Base-by-base conservation (phyloP, 2,113 vertebrate species). In the Myrmecobius fasciatus region DNA sequence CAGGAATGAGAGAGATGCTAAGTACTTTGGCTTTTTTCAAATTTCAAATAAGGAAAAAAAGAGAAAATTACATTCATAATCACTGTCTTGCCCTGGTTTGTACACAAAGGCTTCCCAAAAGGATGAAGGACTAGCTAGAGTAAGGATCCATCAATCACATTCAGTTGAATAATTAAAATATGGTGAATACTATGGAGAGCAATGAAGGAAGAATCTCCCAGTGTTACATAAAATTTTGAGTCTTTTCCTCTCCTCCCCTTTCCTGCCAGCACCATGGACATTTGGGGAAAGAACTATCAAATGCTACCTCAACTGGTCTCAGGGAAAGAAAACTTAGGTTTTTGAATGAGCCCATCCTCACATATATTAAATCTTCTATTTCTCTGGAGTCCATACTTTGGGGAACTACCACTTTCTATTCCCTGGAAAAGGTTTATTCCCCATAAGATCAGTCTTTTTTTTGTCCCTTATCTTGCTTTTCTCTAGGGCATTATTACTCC, bases 1-100 rank as follows among this genome's bases (percentile, higher is more conserved):
- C 88, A 10, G 1, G 11, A 54, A 28, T 75, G 89, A 93, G 56
- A 67, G n/a, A 52, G 46, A 36, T 31, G n/a, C 51, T 25, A 3
- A 36, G 75, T 31, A n/a, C 12, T 14, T 54, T 53, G 93, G 52
- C 91, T 83, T 46, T 88, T 92, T 48, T 96, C 89, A 92, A 91
- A 28, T 47, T 92, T 94, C 89, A 53, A 54, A 0, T 2, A 31
- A 53, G 67, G 56, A 91, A 83, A 91, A 26, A n/a, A 36, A 75
- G n/a, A 75, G 31, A n/a, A 75, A 75, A 75, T 75, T 75, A 75
- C 60, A 75, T 75, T 75, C 49, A 9, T 75, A 28, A 51, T 90
- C 25, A 56, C n/a, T 56, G n/a, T 4, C 43, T 92, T 92, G 47
- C 26, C 43, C 49, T 8, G 90, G 22, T 95, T 24, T 94, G 90